phyloP scores from a whole-genome alignment of 2,113 vertebrate species.

The Phrynocephalus versicolor region DNA sequence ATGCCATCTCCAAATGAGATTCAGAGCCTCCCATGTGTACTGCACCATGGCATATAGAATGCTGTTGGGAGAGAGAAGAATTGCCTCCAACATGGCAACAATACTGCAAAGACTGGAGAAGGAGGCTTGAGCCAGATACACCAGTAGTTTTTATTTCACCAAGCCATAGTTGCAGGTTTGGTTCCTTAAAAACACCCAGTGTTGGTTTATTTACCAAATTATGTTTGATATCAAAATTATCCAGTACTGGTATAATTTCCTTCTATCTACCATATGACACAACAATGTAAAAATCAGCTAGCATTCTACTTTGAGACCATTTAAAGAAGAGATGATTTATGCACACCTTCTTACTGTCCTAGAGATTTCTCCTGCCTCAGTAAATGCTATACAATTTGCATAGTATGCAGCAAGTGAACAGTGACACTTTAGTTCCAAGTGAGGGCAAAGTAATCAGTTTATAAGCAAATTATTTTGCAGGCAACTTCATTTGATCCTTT shows the following conservation, averaged over 20 bases:
- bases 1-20: not conserved
- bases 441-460: conserved; percentile 26
- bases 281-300: not conserved
- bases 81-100: not conserved
- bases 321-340: too few species aligned
- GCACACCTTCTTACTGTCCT: not conserved
- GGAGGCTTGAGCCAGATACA: not conserved
- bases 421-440: conserved; percentile 30
- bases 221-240: not conserved
- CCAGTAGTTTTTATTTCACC: not conserved
- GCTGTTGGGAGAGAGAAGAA: not conserved
- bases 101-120: not conserved
- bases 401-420: conserved; percentile 33
- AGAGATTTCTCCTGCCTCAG: conserved; percentile 27
- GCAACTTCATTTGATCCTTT: conserved; percentile 23
- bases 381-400: too few species aligned
- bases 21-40: not conserved
- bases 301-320: not conserved
- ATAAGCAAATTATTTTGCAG: conserved; percentile 13
- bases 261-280: not conserved
- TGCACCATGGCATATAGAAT: not conserved
- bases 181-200: not conserved
- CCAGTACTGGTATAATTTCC: not conserved
- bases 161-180: not conserved
- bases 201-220: not conserved